Evolutionary conservation across 2,113 vertebrate genomes (phyloP), one percentile per base, ranked within the genome.

Genomic region (Oncorhynchus kisutch): DNA sequence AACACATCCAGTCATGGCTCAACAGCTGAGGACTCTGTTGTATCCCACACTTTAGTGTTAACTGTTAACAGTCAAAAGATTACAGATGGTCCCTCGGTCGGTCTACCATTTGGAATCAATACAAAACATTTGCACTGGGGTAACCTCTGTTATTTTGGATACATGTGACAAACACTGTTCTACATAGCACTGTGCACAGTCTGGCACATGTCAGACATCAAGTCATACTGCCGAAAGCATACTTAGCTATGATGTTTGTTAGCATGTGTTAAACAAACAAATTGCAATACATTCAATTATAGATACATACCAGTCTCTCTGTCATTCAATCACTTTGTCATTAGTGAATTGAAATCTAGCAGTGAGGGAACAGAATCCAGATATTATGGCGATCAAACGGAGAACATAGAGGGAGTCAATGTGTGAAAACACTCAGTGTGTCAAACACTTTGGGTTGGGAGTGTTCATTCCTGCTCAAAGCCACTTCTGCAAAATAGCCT

Each of bases 91-190:
- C 12, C 51, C 51, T 54, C 51, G 3, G 39, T 16, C 29, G 8
- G 18, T 45, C 16, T 68, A 68, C 31, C 65, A 67, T 67, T 67
- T 31, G 65, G 65, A 67, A 67, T 67, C 27, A 27, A 67, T 31
- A 27, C 65, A 67, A 29, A 16, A 27, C 27, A 13, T 24, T 67
- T 18, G 65, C 25, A 31, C 14, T 16, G 65, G 14, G 27, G 13
- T 67, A 67, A 67, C 14, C 31, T 20, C 29, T 68, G 13, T 67
- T 29, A 29, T 67, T 12, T 24, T 66, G 11, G 2, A 11, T 13
- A 29, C 65, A 31, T 31, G 29, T n/a, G 11, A 39, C 31, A 39
- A 29, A 22, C 6, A 34, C 31, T 7, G 18, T 20, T 68, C 16
- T 34, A 31, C 7, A 8, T 62, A 62, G 59, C 59, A n/a, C 27